Evolutionary conservation across 2,797 vertebrate genomes (phyloP).

Genomic region (Leontopithecus rosalia): DNA sequence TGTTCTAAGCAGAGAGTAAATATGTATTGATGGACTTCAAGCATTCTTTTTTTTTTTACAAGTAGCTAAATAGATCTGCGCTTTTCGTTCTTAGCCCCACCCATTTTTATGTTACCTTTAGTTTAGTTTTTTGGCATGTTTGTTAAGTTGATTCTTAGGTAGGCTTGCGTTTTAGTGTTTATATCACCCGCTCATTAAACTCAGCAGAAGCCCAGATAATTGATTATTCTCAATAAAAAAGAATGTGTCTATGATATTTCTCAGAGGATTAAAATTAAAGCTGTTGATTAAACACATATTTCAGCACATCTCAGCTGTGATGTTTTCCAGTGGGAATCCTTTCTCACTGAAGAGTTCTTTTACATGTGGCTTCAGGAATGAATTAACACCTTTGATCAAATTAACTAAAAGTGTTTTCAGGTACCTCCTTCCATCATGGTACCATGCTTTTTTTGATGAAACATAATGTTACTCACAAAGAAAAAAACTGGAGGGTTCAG

Average conservation of each 20-base stretch:
- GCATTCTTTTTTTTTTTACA: not conserved
- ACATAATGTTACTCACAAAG: not conserved
- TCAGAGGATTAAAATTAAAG: constrained; percentile 56
- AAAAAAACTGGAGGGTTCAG: not conserved
- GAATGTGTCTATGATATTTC: not conserved
- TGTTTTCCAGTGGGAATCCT: constrained; percentile 51
- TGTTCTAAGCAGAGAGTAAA: not conserved
- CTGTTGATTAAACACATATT: constrained; percentile 69
- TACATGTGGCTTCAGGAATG: not conserved
- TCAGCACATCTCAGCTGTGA: constrained; percentile 29
- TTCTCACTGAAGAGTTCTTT: constrained; percentile 10
- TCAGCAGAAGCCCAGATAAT: not conserved
- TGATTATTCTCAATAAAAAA: constrained; percentile 57
- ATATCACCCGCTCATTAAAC: not conserved
- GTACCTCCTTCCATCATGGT: not conserved
- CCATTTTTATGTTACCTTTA: constrained; percentile 33
- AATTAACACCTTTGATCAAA: constrained; percentile 53
- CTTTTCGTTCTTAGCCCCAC: constrained; percentile 17
- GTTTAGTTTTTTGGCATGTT: not conserved
- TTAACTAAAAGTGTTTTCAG: constrained; percentile 55
- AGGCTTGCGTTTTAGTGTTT: not conserved
- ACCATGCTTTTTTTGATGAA: constrained; percentile 3
- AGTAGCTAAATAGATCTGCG: constrained; percentile 1
- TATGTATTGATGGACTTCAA: not conserved
- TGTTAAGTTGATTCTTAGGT: not conserved